Percentiles rank a stretch among this genome's conserved stretches.
Evolutionary conservation across 2,888 invertebrate genomes (phyloP).

Genomic region (Ectropis crepuscularia): DNA sequence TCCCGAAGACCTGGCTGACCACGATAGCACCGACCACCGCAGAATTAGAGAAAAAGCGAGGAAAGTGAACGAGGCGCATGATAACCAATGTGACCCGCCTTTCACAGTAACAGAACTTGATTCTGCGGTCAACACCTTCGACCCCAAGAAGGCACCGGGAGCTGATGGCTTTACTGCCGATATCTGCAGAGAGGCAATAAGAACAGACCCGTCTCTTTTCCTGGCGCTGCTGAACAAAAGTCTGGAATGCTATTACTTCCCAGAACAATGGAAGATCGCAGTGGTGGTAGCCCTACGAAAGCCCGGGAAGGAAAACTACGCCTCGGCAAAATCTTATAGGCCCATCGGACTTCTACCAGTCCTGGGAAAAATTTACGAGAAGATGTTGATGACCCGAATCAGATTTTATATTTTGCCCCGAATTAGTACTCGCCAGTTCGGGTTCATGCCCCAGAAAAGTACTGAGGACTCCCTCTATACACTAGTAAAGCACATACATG

Average conservation of each 20-base stretch:
- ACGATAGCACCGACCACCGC: conserved; percentile 2
- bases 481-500: no score
- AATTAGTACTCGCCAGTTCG: conserved; percentile 11
- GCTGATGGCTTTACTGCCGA: conserved; percentile 25
- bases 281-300: neutral
- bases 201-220: no score
- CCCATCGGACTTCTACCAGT: no score
- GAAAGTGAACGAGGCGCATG: neutral
- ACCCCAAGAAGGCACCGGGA: conserved; percentile 32
- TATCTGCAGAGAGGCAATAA: conserved; percentile 14
- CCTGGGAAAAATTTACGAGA: no score
- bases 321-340: no score
- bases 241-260: neutral
- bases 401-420: neutral
- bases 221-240: no score
- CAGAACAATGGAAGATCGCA: neutral
- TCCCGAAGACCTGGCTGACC: neutral
- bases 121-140: conserved; percentile 6
- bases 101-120: conserved; percentile 19
- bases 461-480: no score
- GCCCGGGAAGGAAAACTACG: neutral
- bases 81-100: conserved; percentile 8
- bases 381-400: no score
- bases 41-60: neutral
- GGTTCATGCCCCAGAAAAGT: conserved; percentile 22